Evolutionary conservation across 2,113 vertebrate species (phyloP), one percentile per base, ranked within the genome.

Genomic region (Lamprotornis superbus): DNA sequence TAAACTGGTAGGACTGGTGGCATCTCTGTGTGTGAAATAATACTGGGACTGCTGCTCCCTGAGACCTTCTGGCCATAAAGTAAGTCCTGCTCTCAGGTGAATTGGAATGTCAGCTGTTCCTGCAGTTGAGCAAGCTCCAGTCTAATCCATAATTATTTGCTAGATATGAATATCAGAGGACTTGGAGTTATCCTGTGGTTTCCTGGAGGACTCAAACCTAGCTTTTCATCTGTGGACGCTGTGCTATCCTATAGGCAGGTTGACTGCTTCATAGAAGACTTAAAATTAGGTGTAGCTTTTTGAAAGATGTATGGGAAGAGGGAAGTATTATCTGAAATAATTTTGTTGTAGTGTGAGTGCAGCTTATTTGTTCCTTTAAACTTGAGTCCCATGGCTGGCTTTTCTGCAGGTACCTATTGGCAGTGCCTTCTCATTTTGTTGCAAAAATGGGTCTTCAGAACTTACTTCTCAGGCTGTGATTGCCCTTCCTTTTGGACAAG

Each of bases 21-120:
- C 40, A 4, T 3, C 7, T 31, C 17, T 13, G 0, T 9, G 11
- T 55, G 57, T 28, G 46, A 69, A 11, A 40, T 15, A 6, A 2
- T 10, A 23, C 76, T 42, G 59, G 57, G 21, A 21, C 40, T 70
- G 56, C 78, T 22, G 25, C 46, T 81, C 37, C 30, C 47, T 9
- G 50, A 9, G 59, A 31, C 22, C n/a, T 27, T 31, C 15, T 24
- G 60, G 40, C n/a, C 14, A 4, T 5, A 11, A 53, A 42, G 74
- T 69, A 25, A n/a, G n/a, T 37, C 64, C n/a, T 73, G 19, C 44
- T 83, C 15, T 57, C 53, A n/a, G 59, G 40, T 35, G 42, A 53
- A 44, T 17, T 23, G 30, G 3, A 12, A 3, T 55, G 19, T 73
- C 3, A 4, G 0, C 44, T 55, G 25, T 7, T 75, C 7, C 11